phyloP scores from a whole-genome alignment of 1,140 invertebrate genomes.

The Drosophila tropicalis region DNA sequence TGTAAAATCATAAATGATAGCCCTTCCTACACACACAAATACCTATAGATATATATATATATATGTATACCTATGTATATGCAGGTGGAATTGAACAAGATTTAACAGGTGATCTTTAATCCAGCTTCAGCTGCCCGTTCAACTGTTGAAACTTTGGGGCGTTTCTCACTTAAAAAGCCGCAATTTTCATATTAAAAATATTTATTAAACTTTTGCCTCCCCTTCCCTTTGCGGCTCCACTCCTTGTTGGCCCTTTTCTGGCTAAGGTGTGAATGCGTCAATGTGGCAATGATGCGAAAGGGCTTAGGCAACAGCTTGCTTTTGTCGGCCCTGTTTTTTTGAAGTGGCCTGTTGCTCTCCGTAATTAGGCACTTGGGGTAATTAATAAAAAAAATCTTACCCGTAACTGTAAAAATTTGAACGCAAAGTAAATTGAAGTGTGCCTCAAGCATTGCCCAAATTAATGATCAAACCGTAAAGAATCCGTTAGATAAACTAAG shows the following conservation, averaged over 20 bases:
- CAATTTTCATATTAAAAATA: conserved; percentile 72
- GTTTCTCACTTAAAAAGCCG: conserved; percentile 63
- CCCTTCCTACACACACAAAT: background rate
- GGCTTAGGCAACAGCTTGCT: conserved; percentile 41
- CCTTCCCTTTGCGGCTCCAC: background rate
- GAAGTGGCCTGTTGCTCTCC: conserved; percentile 8
- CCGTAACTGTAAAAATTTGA: conserved; percentile 39
- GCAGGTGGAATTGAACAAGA: conserved; percentile 58
- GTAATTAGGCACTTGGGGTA: conserved; percentile 66
- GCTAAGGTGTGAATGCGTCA: conserved; percentile 75
- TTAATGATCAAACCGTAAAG: conserved; percentile 5
- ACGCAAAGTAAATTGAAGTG: conserved; percentile 5
- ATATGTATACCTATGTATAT: conserved; percentile 28
- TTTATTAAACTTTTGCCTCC: conserved; percentile 52
- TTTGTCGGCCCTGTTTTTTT: conserved; percentile 37
- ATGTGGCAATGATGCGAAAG: conserved; percentile 64
- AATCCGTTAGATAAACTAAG: conserved; percentile 3
- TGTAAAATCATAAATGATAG: conserved; percentile 76
- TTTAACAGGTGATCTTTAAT: conserved; percentile 36
- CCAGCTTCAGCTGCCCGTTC: conserved; percentile 19
- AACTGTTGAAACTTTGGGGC: conserved; percentile 46
- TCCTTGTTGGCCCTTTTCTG: background rate
- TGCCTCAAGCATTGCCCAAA: background rate
- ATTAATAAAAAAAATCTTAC: conserved; percentile 60
- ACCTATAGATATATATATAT: background rate